Conservation (phyloP, 2,113 vertebrate genomes). For the Pelmatolapia mariae region DNA sequence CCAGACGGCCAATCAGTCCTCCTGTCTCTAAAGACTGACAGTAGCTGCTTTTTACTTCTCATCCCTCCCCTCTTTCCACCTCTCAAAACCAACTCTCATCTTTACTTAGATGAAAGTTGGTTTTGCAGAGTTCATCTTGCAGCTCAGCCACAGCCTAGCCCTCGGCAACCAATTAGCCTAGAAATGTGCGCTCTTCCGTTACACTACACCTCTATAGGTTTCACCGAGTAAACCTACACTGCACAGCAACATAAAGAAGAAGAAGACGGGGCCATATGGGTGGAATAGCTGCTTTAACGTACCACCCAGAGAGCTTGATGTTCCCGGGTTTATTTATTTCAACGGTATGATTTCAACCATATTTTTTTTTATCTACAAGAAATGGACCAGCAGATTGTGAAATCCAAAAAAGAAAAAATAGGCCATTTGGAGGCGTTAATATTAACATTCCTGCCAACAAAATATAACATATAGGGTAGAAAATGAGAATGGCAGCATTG, state of each 20-base stretch:
- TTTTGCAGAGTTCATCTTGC: conserved; percentile 7
- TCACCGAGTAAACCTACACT: background rate
- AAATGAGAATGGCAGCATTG: background rate
- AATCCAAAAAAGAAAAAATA: background rate
- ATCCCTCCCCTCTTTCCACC: background rate
- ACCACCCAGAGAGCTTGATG: background rate
- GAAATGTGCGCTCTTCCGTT: conserved; percentile 14
- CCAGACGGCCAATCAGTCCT: background rate
- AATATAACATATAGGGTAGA: background rate
- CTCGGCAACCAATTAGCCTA: conserved; percentile 36
- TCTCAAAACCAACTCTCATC: background rate
- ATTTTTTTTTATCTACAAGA: background rate
- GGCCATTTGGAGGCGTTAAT: background rate
- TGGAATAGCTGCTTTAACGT: background rate
- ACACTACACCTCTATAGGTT: background rate
- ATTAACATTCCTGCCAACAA: background rate
- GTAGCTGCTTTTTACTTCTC: background rate
- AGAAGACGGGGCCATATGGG: background rate
- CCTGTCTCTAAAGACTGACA: background rate
- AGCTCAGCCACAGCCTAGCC: background rate
- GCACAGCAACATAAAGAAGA: background rate
- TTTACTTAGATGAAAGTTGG: background rate
- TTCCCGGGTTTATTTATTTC: background rate
- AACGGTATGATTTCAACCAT: background rate
- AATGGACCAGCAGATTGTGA: background rate